phyloP scores from a whole-genome alignment of 2,797 vertebrate genomes.

The Antrozous pallidus region DNA sequence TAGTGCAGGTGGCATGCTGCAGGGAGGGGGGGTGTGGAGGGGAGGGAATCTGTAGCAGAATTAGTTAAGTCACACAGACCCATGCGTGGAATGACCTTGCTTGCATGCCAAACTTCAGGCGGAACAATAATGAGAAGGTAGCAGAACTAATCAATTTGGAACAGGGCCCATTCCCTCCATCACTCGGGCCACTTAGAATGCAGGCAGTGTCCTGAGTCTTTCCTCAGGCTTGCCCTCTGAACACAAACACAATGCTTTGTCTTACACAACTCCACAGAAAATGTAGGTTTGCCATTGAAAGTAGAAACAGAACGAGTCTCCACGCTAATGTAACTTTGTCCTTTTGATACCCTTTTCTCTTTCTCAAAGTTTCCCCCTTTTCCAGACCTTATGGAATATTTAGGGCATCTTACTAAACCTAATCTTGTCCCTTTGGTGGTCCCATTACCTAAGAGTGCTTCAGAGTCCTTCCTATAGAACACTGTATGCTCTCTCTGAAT shows the following conservation, averaged over 20 bases:
- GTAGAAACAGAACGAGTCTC: conserved; percentile 49
- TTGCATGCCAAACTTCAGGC: conserved; percentile 34
- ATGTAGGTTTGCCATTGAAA: conserved; percentile 65
- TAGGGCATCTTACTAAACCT: background rate
- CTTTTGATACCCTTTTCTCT: background rate
- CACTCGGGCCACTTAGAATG: conserved; percentile 75
- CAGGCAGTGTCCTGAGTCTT: conserved; percentile 45
- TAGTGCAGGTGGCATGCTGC: conserved; percentile 66
- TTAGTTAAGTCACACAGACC: conserved; percentile 30
- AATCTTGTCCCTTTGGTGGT: background rate
- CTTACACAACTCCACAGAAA: conserved; percentile 76
- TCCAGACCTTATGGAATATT: background rate
- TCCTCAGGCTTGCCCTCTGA: conserved; percentile 76
- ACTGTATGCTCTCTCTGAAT: background rate
- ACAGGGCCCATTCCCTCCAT: conserved; percentile 44
- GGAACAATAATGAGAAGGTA: conserved; percentile 64
- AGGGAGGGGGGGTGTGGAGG: conserved; percentile 3
- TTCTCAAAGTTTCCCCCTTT: background rate
- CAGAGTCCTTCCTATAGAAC: background rate
- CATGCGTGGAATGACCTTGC: conserved; percentile 56
- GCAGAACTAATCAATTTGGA: conserved; percentile 78
- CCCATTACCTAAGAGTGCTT: background rate
- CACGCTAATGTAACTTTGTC: conserved; percentile 40
- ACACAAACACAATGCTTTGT: conserved; percentile 71
- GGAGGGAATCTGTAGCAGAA: conserved; percentile 11